These are phyloP conservation scores for Philotrypesis tridentata DNA, from an alignment of 1,140 invertebrate genomes.

Conservation along the genomic window DNA sequence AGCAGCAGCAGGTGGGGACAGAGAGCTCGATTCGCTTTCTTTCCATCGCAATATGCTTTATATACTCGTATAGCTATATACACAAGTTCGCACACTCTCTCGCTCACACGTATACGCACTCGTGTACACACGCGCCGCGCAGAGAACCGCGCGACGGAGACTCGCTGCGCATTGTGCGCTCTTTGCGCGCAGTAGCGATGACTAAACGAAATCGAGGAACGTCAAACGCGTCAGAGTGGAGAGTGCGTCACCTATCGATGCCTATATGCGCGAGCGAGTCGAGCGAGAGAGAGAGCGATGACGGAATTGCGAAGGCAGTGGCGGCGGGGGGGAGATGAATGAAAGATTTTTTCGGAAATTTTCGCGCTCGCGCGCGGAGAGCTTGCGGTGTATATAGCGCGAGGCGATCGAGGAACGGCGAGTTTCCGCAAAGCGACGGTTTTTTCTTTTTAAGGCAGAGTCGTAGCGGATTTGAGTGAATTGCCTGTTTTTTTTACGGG, in stretches of 20 bases:
- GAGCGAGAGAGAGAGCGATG: no score
- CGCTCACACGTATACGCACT: no score
- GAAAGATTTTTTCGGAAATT: not conserved
- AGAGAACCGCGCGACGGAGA: no score
- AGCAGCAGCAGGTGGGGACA: not conserved
- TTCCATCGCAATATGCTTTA: not conserved
- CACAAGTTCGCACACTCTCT: no score
- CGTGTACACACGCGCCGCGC: no score
- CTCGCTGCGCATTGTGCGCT: no score
- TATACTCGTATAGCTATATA: not conserved
- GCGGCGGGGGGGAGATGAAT: not conserved
- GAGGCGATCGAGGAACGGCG: not conserved
- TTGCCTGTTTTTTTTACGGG: no score
- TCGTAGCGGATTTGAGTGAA: no score
- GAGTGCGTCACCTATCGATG: conserved; percentile 26
- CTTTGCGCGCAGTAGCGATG: not conserved
- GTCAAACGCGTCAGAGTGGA: conserved; percentile 32
- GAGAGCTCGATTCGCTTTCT: conserved; percentile 4
- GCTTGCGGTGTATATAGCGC: no score
- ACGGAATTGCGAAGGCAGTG: not conserved
- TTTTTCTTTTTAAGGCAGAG: no score
- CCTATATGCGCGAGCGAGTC: not conserved
- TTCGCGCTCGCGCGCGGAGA: no score
- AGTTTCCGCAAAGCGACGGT: not conserved
- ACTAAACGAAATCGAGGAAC: conserved; percentile 37